Evolutionary conservation across 2,888 invertebrate genomes (phyloP).

Genomic region (Vanessa cardui): DNA sequence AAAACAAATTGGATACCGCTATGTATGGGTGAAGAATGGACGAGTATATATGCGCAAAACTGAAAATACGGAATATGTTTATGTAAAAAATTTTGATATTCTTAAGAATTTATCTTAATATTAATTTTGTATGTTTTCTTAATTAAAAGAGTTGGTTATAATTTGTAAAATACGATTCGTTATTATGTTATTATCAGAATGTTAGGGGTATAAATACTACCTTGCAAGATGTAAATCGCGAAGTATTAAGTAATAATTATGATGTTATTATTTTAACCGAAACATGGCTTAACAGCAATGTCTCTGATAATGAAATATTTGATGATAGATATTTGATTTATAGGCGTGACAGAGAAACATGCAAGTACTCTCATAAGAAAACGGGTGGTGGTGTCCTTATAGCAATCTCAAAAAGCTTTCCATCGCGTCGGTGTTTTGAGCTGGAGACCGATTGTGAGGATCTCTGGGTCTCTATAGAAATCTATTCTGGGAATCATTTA

Average conservation of each 20-base stretch:
- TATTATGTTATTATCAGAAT: conserved; percentile 2
- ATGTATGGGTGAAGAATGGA: too few species aligned
- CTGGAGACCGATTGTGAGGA: not conserved
- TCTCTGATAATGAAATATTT: conserved; percentile 14
- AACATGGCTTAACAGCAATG: conserved; percentile 17
- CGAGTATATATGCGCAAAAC: too few species aligned
- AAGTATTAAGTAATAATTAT: not conserved
- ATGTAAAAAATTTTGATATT: conserved; percentile 1
- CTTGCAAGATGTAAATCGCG: not conserved
- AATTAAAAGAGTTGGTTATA: conserved; percentile 1
- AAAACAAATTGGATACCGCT: not conserved
- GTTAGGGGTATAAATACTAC: not conserved
- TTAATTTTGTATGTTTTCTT: not conserved
- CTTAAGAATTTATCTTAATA: conserved; percentile 10
- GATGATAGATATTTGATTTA: conserved; percentile 18
- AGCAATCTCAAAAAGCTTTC: not conserved
- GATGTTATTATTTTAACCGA: conserved; percentile 18
- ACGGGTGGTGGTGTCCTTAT: not conserved
- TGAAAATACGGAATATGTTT: too few species aligned
- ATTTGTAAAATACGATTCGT: conserved; percentile 3
- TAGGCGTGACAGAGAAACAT: conserved; percentile 13
- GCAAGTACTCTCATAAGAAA: not conserved
- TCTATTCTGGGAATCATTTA: not conserved
- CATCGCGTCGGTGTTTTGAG: not conserved
- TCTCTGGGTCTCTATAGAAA: not conserved